Evolutionary conservation across 2,113 vertebrate genomes (phyloP), one percentile per base, ranked within the genome.

Genomic region (Caloenas nicobarica): DNA sequence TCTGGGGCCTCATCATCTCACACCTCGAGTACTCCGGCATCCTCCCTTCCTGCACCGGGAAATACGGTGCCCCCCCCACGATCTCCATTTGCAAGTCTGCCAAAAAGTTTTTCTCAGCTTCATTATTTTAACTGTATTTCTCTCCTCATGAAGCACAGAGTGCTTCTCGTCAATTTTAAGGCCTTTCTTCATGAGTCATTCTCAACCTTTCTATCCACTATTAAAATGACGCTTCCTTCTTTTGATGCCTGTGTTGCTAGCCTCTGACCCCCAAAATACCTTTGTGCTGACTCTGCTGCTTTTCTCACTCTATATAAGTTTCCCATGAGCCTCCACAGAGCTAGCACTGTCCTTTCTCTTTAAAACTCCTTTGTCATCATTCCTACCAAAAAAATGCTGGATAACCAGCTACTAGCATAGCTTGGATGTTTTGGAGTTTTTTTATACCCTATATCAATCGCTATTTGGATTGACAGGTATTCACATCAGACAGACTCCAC

Each of bases 191-290:
- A 42, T 91, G 89, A 91, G 74, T 87, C 54, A 91, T 93, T 94
- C 76, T 51, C 74, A 91, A 82, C 89, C 78, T 95, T 94, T 93
- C 81, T 58, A 81, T 64, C 74, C 46, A 21, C 58, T 80, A 56
- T 51, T 71, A 77, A 96, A 94, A 85, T 93, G 62, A 70, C 51
- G 36, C n/a, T 85, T 87, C 78, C 66, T 82, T 71, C 44, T 77
- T 71, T 86, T 80, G n/a, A 31, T 77, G 86, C 38, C 65, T 16
- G 12, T 40, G n/a, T 61, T 78, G 36, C 78, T 74, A 62, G 31
- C 28, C 40, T 83, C 25, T 86, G 62, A 53, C 25, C 44, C 42
- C 62, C 5, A 31, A 80, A 94, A 82, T 61, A 86, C 22, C 74
- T 83, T 54, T 70, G 22, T 70, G 68, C 31, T 80, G 42, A 57